Evolutionary conservation across 2,797 vertebrate species (phyloP), one percentile per base, ranked within the genome.

Genomic region (Varecia variegata): DNA sequence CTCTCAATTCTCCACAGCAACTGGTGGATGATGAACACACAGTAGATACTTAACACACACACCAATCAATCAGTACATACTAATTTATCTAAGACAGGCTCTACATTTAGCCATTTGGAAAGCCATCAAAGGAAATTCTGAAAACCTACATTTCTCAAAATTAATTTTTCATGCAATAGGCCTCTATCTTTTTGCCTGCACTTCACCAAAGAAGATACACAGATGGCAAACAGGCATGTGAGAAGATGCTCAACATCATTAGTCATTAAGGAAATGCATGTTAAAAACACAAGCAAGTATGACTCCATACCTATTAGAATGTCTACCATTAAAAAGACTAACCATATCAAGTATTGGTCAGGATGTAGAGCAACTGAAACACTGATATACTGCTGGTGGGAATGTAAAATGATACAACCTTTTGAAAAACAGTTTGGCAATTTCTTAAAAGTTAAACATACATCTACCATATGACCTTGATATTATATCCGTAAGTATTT

Each of bases 301-400:
- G 1, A 32, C 20, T 9, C 13, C 47, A 23, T 6, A n/a, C 6
- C 21, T 30, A 13, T 20, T 1, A 50, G 73, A 50, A 43, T 0
- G 52, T 3, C 45, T 7, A 20, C 8, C 67, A 9, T 20, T 20
- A 56, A 5, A 38, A 70, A 50, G 45, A 14, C 30, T 4, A 56
- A 40, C 21, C 27, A 15, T 0, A 3, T 5, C 43, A 45, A 40
- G n/a, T 3, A 35, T 0, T 10, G 25, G 32, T 2, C 10, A 58
- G 25, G 43, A 21, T 0, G 1, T 9, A 17, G 54, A 38, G 21
- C 47, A 32, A 32, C 5, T 20, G 9, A 5, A 40, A 54, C 47
- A 12, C 74, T 9, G 47, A 35, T 0, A 30, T 6, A 8, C 67
- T 15, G 32, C 68, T n/a, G 23, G 56, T 2, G 43, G 67, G 30